These are phyloP conservation scores for Psilopsiagon aymara DNA, from an alignment of 2,113 vertebrate species.

Conservation along the genomic window DNA sequence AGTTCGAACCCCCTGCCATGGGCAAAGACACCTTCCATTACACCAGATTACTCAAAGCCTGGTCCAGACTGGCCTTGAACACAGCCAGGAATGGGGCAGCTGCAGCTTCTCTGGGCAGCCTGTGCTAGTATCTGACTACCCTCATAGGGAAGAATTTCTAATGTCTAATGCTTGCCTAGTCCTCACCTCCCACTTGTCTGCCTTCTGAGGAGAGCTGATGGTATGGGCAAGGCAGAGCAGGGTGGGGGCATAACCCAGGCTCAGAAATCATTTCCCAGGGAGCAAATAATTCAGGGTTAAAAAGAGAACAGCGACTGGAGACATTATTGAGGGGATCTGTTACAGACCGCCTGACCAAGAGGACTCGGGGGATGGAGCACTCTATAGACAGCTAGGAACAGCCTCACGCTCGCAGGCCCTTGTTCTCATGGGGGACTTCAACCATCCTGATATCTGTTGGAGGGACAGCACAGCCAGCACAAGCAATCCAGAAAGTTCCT, in stretches of 20 bases:
- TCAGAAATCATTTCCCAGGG: not conserved
- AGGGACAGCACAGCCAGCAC: too few relatives aligned
- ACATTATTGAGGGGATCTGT: too few relatives aligned
- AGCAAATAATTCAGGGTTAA: too few relatives aligned
- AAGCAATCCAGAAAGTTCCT: too few relatives aligned
- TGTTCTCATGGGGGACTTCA: too few relatives aligned
- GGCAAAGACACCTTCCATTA: not conserved
- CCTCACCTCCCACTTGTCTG: not conserved
- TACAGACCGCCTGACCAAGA: too few relatives aligned
- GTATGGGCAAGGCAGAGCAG: not conserved
- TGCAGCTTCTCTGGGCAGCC: not conserved
- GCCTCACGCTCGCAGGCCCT: too few relatives aligned
- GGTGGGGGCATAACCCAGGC: rapidly evolving
- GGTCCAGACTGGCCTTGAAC: not conserved
- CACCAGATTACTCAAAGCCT: not conserved
- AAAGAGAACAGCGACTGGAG: too few relatives aligned
- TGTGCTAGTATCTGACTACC: not conserved
- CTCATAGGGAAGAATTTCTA: not conserved
- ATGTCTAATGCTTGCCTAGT: not conserved
- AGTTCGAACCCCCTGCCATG: not conserved
- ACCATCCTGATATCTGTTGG: too few relatives aligned
- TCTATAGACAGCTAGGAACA: too few relatives aligned
- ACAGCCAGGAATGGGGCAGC: not conserved
- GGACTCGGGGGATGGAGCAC: too few relatives aligned
- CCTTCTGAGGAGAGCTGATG: not conserved